phyloP scores from a whole-genome alignment of 2,113 vertebrate species.

The Microtus oregoni region DNA sequence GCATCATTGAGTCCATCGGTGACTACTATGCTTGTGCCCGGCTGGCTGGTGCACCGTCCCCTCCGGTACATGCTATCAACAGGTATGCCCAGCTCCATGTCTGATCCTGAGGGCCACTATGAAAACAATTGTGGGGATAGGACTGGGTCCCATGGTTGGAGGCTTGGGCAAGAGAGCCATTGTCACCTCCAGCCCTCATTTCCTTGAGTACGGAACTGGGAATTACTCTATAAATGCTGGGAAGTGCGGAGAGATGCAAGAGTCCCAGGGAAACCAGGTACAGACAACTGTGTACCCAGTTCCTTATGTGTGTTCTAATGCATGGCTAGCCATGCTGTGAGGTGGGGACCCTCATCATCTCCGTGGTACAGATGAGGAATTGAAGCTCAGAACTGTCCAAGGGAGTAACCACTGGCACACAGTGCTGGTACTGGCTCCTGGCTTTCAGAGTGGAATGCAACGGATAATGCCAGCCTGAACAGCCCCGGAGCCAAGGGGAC shows the following conservation, averaged over 20 bases:
- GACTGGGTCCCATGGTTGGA: background rate
- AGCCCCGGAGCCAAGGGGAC: background rate
- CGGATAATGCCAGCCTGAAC: background rate
- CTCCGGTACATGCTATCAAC: constrained; percentile 97
- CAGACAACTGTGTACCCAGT: background rate
- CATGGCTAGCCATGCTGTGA: background rate
- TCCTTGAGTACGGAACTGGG: background rate
- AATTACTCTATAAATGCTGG: background rate
- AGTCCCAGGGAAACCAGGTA: background rate
- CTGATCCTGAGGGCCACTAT: background rate
- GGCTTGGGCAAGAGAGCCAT: background rate
- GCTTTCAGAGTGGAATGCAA: background rate
- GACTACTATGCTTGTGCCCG: constrained; percentile 98
- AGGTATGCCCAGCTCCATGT: constrained; percentile 85
- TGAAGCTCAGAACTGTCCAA: background rate
- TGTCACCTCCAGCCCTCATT: background rate
- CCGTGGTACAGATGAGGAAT: background rate
- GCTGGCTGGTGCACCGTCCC: constrained; percentile 93
- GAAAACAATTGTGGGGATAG: background rate
- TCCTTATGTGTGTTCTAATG: background rate
- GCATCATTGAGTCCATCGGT: constrained; percentile 97
- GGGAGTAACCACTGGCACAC: background rate
- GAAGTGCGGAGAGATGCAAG: background rate
- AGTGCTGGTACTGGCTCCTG: background rate
- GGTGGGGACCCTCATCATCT: background rate